Conservation (phyloP, 2,113 vertebrate genomes). For the Pogonocichla stellata region DNA sequence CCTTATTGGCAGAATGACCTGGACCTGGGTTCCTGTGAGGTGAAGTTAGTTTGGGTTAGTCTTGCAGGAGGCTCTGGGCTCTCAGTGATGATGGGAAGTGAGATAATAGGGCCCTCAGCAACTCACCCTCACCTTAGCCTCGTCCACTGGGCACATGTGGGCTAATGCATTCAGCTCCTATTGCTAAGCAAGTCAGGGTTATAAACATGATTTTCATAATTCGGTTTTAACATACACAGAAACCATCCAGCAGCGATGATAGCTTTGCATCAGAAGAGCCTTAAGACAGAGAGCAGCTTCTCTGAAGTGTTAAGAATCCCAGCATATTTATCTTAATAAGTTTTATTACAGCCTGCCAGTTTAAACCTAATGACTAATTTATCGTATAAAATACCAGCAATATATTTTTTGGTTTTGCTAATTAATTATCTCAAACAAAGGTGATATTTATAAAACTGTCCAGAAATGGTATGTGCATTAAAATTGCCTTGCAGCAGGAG, state of each 20-base stretch:
- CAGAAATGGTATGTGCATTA: slow-evolving; percentile 68
- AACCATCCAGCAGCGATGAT: slow-evolving; percentile 6
- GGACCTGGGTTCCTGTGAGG: not conserved
- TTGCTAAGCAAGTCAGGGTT: not conserved
- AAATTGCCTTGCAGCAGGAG: slow-evolving; percentile 76
- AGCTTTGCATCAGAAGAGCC: slow-evolving; percentile 40
- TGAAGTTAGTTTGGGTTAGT: not conserved
- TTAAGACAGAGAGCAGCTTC: slow-evolving; percentile 58
- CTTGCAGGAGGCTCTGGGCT: not conserved
- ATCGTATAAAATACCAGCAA: slow-evolving; percentile 77
- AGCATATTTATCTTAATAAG: slow-evolving; percentile 77
- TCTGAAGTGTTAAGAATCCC: slow-evolving; percentile 69
- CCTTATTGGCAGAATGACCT: not conserved
- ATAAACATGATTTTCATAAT: slow-evolving; percentile 54
- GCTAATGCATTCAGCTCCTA: not conserved
- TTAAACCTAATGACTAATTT: slow-evolving; percentile 83
- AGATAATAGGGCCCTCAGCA: not conserved
- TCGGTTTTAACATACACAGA: slow-evolving; percentile 24
- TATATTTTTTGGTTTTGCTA: slow-evolving; percentile 79
- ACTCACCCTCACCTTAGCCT: not conserved
- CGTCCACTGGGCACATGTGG: not conserved
- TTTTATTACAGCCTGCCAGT: slow-evolving; percentile 79
- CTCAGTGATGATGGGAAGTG: not conserved
- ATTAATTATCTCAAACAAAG: slow-evolving; percentile 83
- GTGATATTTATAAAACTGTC: slow-evolving; percentile 82